Evolutionary conservation across 2,113 vertebrate genomes (phyloP).

Genomic region (Semnornis frantzii): DNA sequence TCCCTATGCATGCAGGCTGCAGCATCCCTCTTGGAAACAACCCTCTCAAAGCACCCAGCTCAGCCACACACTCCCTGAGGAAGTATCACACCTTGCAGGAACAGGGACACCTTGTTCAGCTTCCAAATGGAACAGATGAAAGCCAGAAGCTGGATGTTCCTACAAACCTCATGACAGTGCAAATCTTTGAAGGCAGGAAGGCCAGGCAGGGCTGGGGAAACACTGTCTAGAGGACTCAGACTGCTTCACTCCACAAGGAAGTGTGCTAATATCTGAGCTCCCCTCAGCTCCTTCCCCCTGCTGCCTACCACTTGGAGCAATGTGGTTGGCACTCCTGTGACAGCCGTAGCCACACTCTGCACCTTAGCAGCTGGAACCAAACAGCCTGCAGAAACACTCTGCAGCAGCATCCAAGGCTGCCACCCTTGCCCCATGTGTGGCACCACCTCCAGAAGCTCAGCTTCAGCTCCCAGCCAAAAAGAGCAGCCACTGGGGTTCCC

Average conservation of each 20-base stretch:
- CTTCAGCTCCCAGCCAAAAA: neutral
- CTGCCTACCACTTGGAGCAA: neutral
- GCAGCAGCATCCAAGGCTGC: rapidly evolving
- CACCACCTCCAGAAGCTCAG: neutral
- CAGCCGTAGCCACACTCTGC: neutral
- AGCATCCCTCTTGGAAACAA: neutral
- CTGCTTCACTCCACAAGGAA: neutral
- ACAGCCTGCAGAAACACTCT: neutral
- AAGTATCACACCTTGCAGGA: neutral
- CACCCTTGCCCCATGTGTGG: rapidly evolving
- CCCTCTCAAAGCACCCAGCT: neutral
- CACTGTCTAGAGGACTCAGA: neutral
- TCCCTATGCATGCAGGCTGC: neutral
- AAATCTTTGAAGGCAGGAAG: conserved; percentile 17
- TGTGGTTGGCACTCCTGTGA: no score
- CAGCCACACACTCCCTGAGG: neutral
- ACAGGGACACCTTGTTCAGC: no score
- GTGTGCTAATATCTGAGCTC: rapidly evolving
- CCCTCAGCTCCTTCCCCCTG: neutral
- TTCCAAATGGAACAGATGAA: conserved; percentile 1
- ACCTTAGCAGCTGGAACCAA: neutral
- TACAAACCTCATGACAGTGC: neutral
- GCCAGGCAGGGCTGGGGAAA: neutral
- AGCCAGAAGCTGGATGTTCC: neutral
- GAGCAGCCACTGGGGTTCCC: neutral